Evolutionary conservation across 2,888 invertebrate genomes (phyloP).

Genomic region (Epinotia nisella): DNA sequence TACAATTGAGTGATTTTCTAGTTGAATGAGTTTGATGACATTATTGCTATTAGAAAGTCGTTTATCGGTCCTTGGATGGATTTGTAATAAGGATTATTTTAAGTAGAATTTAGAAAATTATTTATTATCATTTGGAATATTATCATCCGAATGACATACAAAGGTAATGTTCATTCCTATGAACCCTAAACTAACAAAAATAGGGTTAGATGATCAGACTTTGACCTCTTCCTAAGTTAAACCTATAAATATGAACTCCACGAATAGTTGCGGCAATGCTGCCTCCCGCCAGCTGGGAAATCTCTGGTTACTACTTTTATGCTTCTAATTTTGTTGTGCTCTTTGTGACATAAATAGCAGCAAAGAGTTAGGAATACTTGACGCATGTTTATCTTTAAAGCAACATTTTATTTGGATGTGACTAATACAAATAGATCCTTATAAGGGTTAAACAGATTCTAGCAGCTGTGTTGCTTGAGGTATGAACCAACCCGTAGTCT

Average conservation of each 20-base stretch:
- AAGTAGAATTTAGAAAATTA: neutral
- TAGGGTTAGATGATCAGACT: neutral
- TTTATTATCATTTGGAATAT: neutral
- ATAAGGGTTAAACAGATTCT: neutral
- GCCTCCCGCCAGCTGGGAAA: constrained; percentile 3
- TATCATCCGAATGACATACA: neutral
- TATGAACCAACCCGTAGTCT: neutral
- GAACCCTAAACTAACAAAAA: neutral
- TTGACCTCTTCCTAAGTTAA: constrained; percentile 6
- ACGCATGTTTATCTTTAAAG: neutral
- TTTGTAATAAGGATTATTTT: neutral
- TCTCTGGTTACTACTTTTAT: constrained; percentile 9
- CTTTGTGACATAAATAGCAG: neutral
- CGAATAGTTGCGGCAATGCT: neutral
- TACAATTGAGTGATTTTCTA: constrained; percentile 32
- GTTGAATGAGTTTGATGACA: constrained; percentile 1
- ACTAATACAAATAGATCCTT: neutral
- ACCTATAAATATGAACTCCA: constrained; percentile 9
- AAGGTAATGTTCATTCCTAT: neutral
- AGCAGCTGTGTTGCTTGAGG: neutral
- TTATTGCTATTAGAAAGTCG: neutral
- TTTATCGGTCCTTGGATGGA: neutral
- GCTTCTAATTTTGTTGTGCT: constrained; percentile 7
- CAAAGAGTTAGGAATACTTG: neutral
- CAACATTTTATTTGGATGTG: neutral